phyloP scores from a whole-genome alignment of 2,888 invertebrate genomes.

The Eristalis intricaria region DNA sequence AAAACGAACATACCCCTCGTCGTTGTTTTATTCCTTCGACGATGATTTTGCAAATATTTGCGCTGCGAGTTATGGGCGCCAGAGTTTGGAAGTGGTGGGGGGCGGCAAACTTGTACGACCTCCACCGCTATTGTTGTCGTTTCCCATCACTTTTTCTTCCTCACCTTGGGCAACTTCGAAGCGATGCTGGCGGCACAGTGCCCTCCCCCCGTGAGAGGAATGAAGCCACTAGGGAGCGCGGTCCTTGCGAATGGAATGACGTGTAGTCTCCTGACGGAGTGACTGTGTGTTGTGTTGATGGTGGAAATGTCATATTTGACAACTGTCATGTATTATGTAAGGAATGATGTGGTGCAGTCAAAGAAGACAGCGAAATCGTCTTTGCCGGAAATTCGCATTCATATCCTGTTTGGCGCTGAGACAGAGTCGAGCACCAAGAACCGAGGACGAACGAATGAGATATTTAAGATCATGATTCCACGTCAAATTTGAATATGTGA shows the following conservation, averaged over 20 bases:
- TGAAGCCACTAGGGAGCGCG: neutral
- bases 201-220: neutral
- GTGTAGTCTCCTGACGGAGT: neutral
- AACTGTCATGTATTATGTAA: neutral
- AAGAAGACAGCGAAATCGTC: neutral
- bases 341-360: neutral
- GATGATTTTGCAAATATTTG: slow-evolving; percentile 37
- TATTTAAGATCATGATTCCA: neutral
- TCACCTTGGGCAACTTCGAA: slow-evolving; percentile 25
- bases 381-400: neutral
- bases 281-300: neutral
- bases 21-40: slow-evolving; percentile 42
- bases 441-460: neutral
- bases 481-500: neutral
- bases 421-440: neutral
- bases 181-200: neutral
- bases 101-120: neutral
- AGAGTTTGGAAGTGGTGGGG: neutral
- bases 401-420: neutral
- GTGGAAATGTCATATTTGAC: neutral
- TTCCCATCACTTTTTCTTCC: neutral
- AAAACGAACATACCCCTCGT: neutral
- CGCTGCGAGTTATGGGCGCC: slow-evolving; percentile 1
- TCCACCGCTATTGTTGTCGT: slow-evolving; percentile 1
- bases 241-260: neutral